Base-by-base conservation (phyloP, 1,140 invertebrate species). In the Papilio glaucus region DNA sequence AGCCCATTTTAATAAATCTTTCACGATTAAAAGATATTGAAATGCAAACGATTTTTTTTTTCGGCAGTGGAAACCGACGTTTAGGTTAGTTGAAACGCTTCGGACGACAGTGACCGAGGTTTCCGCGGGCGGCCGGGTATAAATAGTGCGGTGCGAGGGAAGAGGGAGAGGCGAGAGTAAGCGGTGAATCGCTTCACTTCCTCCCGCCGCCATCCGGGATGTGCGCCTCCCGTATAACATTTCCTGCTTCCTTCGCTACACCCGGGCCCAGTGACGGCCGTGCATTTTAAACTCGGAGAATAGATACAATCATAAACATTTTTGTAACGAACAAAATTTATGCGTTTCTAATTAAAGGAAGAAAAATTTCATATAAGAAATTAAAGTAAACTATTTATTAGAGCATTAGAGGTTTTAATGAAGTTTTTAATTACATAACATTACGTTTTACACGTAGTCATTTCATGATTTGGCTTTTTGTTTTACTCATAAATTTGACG, bases 201-300 rank as follows among this genome's bases (percentile, higher is more conserved):
- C 83, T 81, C 62, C 67, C 74, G 74, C 49, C 73, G 72, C 76
- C 76, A 77, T 81, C 79, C 79, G 79, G 83, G 83, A 85, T 82
- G 63, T 41, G 77, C 77, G 77, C 79, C 81, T 84, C 79, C 78
- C 80, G 80, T 81, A 75, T 75, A 57, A 74, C 77, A 77, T 77
- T 83, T 82, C 83, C 83, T 77, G 71, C 76, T 85, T 77, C 76
- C 80, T 73, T 72, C 76, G 68, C 45, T 61, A 72, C 61, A 71
- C 45, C 39, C 62, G 33, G 15, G 13, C 62, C 18, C 37, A 67
- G 4, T 18, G 8, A 18, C 15, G 37, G 63, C n/a, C 63, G 18
- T 41, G 63, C 63, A 67, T 67, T 41, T 24, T 33, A 61, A 61
- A 33, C n/a, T 61, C 8, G 9, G 49, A 24, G 18, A 53, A 53